phyloP scores from a whole-genome alignment of 2,888 invertebrate species.

The Oscheius onirici region DNA sequence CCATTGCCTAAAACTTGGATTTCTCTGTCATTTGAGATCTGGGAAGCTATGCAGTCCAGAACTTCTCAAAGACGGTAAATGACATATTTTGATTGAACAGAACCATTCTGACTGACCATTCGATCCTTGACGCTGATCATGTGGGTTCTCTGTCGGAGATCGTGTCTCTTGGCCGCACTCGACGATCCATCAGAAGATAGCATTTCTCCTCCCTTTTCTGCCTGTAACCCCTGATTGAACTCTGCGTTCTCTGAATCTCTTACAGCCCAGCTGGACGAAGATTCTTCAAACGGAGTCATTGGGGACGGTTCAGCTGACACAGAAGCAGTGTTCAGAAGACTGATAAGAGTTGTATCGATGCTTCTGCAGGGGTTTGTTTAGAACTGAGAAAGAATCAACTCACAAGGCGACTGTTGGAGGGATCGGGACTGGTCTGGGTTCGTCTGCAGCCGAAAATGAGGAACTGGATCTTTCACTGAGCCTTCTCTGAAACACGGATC shows the following conservation, averaged over 20 bases:
- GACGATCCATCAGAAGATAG: neutral
- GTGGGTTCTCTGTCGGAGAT: conserved; percentile 18
- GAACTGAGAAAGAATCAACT: neutral
- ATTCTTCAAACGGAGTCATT: neutral
- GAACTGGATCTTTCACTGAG: conserved; percentile 19
- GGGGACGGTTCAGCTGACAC: conserved; percentile 6
- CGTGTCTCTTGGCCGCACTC: conserved; percentile 12
- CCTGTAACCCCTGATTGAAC: neutral
- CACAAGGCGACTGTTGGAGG: neutral
- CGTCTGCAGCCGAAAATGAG: neutral
- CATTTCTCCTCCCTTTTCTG: neutral
- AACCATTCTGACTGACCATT: conserved; percentile 11
- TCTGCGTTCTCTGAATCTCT: neutral
- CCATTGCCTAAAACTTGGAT: conserved; percentile 33
- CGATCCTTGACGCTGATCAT: conserved; percentile 27
- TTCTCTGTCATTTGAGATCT: too few relatives aligned
- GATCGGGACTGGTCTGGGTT: neutral
- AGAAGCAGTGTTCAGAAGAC: neutral
- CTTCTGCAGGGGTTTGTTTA: neutral
- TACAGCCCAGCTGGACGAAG: neutral
- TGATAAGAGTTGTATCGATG: neutral
- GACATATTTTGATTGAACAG: too few relatives aligned
- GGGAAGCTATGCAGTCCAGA: too few relatives aligned
- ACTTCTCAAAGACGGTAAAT: too few relatives aligned
- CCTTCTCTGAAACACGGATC: neutral